phyloP scores from a whole-genome alignment of 2,113 vertebrate species.

The Ploceus nigricollis region DNA sequence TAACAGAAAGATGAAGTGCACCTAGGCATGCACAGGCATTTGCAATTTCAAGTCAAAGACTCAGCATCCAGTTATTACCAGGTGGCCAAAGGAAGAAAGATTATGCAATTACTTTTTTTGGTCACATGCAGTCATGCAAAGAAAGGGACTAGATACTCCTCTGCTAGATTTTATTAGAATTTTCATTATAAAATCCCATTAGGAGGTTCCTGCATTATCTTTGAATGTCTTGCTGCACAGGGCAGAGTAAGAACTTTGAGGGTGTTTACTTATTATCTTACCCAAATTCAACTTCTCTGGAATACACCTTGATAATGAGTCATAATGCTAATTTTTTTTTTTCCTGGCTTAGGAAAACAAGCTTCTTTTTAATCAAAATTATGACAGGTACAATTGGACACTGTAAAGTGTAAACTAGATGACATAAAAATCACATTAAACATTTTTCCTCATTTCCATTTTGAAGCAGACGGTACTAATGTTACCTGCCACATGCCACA shows the following conservation, averaged over 20 bases:
- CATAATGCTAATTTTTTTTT: not conserved
- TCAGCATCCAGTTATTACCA: not conserved
- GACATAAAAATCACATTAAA: not conserved
- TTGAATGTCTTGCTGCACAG: not conserved
- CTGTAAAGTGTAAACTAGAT: not conserved
- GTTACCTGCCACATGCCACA: not conserved
- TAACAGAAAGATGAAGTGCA: not conserved
- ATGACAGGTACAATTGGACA: not conserved
- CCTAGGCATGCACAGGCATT: not conserved
- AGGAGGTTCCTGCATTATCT: not conserved
- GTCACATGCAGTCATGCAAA: not conserved
- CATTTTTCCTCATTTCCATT: not conserved
- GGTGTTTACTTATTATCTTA: not conserved
- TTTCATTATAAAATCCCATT: constrained; percentile 17
- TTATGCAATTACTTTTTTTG: not conserved
- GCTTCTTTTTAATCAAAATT: not conserved
- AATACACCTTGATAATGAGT: not conserved
- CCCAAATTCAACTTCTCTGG: not conserved
- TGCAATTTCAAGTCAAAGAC: not conserved
- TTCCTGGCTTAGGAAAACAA: not conserved
- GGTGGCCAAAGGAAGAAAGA: not conserved
- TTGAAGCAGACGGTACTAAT: not conserved
- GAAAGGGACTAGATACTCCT: not conserved
- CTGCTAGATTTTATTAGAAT: not conserved
- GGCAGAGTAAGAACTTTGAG: not conserved